These are phyloP conservation scores for Pygoscelis adeliae DNA, from an alignment of 2,113 vertebrate genomes.

Conservation along the genomic window DNA sequence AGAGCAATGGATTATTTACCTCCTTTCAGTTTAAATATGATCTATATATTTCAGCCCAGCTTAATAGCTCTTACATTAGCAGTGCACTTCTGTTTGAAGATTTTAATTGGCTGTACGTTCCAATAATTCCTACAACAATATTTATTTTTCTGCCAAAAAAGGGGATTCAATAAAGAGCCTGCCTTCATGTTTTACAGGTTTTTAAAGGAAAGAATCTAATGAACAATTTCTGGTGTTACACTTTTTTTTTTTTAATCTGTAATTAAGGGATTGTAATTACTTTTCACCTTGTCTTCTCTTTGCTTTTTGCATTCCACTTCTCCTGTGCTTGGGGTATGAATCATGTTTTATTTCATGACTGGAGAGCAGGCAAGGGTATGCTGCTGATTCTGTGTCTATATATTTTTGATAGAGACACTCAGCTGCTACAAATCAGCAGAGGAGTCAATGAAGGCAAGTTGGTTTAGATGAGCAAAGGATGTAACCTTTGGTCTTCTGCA, in stretches of 20 bases:
- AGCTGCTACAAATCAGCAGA: constrained; percentile 5
- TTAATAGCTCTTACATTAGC: background rate
- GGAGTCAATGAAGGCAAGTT: background rate
- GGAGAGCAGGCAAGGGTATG: constrained; percentile 1
- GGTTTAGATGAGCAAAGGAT: constrained; percentile 1
- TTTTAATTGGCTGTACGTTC: background rate
- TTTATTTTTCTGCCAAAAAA: background rate
- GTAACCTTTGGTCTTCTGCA: constrained; percentile 5
- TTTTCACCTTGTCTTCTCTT: constrained; percentile 52
- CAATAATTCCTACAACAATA: background rate
- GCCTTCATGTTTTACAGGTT: background rate
- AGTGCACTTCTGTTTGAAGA: background rate
- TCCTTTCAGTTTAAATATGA: constrained; percentile 23
- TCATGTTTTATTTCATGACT: constrained; percentile 10
- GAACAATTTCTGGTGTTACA: background rate
- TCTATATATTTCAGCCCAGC: background rate
- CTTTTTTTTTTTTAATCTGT: background rate
- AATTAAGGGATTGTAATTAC: constrained; percentile 32
- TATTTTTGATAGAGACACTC: constrained; percentile 1
- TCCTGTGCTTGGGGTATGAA: constrained; percentile 1
- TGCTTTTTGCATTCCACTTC: constrained; percentile 36
- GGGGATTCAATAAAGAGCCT: background rate
- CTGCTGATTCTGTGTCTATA: background rate
- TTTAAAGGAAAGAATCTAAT: background rate
- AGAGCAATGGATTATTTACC: constrained; percentile 35